These are phyloP conservation scores for Luperina nickerlii DNA, from an alignment of 2,888 invertebrate species.

Conservation along the genomic window DNA sequence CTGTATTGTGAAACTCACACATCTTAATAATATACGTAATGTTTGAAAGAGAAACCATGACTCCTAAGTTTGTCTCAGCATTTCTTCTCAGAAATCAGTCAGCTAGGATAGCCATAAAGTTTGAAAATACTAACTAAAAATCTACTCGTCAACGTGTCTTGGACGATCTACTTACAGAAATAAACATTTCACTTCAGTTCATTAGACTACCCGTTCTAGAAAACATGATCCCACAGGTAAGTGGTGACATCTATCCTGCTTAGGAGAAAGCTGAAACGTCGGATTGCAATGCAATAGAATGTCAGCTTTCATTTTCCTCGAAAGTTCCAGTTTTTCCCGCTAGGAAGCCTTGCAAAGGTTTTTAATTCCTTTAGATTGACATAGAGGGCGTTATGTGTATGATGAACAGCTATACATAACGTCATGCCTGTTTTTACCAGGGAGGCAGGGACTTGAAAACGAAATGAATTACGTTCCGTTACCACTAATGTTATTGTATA, in stretches of 20 bases:
- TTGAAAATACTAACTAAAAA: not conserved
- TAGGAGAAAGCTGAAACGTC: not conserved
- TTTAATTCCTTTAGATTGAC: not conserved
- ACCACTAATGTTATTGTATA: no score
- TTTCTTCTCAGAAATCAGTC: not conserved
- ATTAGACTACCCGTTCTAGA: not conserved
- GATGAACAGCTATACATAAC: not conserved
- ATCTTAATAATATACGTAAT: not conserved
- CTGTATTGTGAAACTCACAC: not conserved
- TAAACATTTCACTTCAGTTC: not conserved
- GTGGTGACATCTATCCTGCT: slow-evolving; percentile 40
- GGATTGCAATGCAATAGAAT: not conserved
- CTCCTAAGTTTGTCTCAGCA: not conserved
- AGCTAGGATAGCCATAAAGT: not conserved
- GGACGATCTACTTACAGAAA: not conserved
- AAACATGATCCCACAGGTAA: not conserved
- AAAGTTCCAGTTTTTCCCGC: not conserved
- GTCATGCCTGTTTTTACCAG: not conserved
- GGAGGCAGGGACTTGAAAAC: no score
- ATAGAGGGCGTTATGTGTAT: slow-evolving; percentile 19
- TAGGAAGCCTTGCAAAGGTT: not conserved
- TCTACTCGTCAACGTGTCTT: no score
- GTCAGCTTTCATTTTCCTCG: not conserved
- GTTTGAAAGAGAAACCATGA: not conserved
- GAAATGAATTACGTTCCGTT: no score